Percentiles rank a stretch among this genome's conserved stretches.
These are phyloP conservation scores for Orientallactaga bullata DNA, from an alignment of 2,113 vertebrate species.

Conservation along the genomic window DNA sequence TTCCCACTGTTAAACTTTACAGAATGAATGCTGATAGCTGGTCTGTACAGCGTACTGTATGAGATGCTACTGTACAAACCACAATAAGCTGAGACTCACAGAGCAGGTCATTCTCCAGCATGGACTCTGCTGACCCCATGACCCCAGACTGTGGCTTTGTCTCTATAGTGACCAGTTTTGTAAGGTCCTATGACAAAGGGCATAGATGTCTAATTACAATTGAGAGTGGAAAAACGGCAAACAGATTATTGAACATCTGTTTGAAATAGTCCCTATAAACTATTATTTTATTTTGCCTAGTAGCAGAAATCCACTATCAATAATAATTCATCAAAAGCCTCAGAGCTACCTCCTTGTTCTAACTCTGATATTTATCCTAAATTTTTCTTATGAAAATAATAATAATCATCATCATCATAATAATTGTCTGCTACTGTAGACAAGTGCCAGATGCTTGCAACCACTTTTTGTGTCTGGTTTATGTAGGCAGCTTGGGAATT, in stretches of 20 bases:
- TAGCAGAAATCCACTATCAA: background rate
- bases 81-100: background rate
- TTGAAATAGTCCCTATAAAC: background rate
- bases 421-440: too few species aligned
- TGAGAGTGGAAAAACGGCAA: background rate
- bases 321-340: background rate
- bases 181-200: background rate
- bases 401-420: too few species aligned
- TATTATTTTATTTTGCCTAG: background rate
- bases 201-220: background rate
- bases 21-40: background rate
- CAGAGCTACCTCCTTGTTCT: background rate
- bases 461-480: too few species aligned
- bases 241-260: background rate
- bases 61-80: background rate
- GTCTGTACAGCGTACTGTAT: background rate
- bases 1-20: constrained; percentile 7
- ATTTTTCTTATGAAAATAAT: background rate
- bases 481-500: too few species aligned
- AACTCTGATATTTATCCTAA: background rate
- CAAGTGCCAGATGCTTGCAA: too few species aligned
- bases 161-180: background rate
- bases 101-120: background rate
- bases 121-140: background rate
- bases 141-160: background rate